phyloP scores from a whole-genome alignment of 37 sponge, comb jelly and placozoan species.

The Theonella swinhoei region DNA sequence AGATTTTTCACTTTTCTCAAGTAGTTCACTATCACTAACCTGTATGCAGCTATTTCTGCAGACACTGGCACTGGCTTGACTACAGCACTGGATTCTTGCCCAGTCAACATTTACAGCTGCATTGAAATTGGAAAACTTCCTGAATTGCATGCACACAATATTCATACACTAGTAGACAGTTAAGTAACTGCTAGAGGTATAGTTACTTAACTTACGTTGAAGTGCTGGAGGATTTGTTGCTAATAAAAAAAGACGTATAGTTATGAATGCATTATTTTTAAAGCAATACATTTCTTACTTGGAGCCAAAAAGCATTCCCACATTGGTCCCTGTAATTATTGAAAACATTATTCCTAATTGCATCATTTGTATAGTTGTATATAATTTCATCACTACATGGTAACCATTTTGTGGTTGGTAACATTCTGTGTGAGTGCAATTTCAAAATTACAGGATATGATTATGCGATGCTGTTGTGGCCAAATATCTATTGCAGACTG shows the following conservation, averaged over 20 bases:
- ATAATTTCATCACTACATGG: too few species aligned
- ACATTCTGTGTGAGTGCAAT: too few species aligned
- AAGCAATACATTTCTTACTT: neutral
- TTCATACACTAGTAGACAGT: neutral
- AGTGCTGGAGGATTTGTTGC: neutral
- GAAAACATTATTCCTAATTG: too few species aligned
- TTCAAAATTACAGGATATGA: too few species aligned
- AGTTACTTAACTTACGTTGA: neutral
- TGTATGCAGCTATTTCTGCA: slow-evolving; percentile 38
- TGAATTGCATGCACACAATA: neutral
- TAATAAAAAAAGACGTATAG: neutral
- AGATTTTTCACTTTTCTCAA: neutral
- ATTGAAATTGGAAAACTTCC: neutral
- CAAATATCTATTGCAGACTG: too few species aligned
- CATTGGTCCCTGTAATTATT: neutral
- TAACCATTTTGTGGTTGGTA: too few species aligned
- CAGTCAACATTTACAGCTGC: slow-evolving; percentile 33
- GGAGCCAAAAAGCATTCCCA: neutral
- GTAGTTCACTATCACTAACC: slow-evolving; percentile 1
- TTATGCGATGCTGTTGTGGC: too few species aligned
- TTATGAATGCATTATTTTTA: neutral
- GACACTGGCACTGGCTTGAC: neutral
- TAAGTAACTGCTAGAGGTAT: too few species aligned
- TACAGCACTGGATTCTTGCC: slow-evolving; percentile 58
- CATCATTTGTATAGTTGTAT: too few species aligned